These are phyloP conservation scores for Orthosia incerta DNA, from an alignment of 2,888 invertebrate species.

Conservation along the genomic window DNA sequence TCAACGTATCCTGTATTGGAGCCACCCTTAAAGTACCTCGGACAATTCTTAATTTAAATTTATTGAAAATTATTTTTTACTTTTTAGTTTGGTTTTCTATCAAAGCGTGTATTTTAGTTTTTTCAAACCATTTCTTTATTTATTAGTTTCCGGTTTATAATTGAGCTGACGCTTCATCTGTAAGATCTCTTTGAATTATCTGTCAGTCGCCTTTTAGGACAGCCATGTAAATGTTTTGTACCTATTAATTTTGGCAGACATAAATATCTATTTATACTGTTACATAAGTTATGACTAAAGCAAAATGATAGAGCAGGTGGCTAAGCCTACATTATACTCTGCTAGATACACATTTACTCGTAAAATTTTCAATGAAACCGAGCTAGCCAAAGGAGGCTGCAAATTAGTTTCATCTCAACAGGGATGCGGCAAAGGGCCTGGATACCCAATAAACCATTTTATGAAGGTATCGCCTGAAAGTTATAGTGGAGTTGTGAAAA, in stretches of 20 bases:
- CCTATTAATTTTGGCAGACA: neutral
- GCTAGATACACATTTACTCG: conserved; percentile 12
- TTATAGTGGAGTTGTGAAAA: conserved; percentile 54
- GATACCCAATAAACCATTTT: conserved; percentile 57
- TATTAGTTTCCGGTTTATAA: too few species aligned
- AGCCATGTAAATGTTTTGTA: neutral
- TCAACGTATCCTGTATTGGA: too few species aligned
- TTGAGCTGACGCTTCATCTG: too few species aligned
- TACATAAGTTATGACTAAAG: conserved; percentile 1
- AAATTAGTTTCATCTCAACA: conserved; percentile 50
- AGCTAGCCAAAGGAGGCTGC: conserved; percentile 10
- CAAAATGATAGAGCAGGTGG: conserved; percentile 8
- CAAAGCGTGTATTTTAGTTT: too few species aligned
- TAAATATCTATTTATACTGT: neutral
- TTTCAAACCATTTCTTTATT: too few species aligned
- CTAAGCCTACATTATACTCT: neutral
- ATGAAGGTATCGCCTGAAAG: conserved; percentile 54
- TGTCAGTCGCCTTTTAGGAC: neutral
- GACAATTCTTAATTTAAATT: too few species aligned
- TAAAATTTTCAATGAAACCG: conserved; percentile 29
- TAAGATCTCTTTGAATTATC: neutral
- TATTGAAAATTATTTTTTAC: too few species aligned
- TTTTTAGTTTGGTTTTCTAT: too few species aligned
- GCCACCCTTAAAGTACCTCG: too few species aligned
- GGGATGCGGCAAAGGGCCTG: conserved; percentile 34